Evolutionary conservation across 2,888 invertebrate species (phyloP).

Genomic region (Acanthosepion esculentum): DNA sequence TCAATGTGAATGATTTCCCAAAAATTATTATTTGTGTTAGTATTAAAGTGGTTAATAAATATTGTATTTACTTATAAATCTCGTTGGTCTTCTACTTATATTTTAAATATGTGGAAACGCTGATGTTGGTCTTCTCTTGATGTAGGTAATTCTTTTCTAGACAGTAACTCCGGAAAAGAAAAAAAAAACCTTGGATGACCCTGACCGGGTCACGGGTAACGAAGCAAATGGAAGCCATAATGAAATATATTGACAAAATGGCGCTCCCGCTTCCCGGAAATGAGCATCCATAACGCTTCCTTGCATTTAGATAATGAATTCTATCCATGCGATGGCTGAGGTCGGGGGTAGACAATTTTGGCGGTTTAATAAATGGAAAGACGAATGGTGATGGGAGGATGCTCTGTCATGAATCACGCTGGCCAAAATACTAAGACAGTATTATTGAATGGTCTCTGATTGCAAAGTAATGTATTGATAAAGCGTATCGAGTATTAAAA

Average conservation of each 20-base stretch:
- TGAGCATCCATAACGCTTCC: background rate
- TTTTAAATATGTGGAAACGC: background rate
- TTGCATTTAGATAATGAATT: background rate
- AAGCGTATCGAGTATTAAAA: no score
- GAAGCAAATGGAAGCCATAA: background rate
- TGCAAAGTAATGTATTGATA: no score
- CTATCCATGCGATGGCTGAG: background rate
- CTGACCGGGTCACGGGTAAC: conserved; percentile 33
- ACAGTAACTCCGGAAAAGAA: background rate
- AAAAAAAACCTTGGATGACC: background rate
- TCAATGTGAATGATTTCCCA: no score
- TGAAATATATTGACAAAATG: conserved; percentile 23
- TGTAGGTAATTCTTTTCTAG: background rate
- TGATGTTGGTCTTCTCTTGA: background rate
- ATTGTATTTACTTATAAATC: no score
- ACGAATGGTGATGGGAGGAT: no score
- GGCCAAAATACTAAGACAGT: no score
- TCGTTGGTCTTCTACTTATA: background rate
- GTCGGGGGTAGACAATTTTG: no score
- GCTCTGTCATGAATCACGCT: no score
- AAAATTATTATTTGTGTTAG: background rate
- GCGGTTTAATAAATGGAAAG: no score
- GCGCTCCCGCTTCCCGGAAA: background rate
- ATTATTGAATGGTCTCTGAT: no score
- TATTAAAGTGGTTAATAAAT: no score